Conservation (phyloP, 2,113 vertebrate species). For the Rhegmatorhina hoffmannsi region DNA sequence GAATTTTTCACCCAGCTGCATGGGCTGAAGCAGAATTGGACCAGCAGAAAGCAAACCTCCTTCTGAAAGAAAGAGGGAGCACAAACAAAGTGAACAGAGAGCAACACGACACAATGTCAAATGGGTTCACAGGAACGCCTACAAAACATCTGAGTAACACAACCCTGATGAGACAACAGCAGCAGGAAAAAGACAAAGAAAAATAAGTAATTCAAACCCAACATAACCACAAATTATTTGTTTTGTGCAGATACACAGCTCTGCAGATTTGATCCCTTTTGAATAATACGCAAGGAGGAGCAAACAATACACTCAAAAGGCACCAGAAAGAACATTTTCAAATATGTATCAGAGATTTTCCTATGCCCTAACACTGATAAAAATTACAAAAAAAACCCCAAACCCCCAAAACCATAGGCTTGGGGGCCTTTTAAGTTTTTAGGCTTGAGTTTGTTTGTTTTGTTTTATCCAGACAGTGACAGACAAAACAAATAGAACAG, state of each 20-base stretch:
- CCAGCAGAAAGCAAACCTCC: background rate
- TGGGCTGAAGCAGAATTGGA: background rate
- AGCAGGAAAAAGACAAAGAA: slow-evolving; percentile 7
- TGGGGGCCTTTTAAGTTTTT: background rate
- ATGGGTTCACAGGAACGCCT: slow-evolving; percentile 15
- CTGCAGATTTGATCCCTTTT: background rate
- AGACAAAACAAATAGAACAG: background rate
- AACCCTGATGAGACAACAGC: background rate
- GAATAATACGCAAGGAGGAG: background rate
- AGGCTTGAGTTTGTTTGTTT: background rate
- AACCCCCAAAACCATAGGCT: background rate
- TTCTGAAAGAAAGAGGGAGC: background rate
- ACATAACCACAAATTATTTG: slow-evolving; percentile 36
- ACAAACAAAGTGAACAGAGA: background rate
- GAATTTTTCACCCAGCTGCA: background rate
- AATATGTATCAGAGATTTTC: background rate
- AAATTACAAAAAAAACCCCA: background rate
- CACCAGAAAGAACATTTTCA: background rate
- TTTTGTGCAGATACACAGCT: slow-evolving; percentile 1
- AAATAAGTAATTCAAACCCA: slow-evolving; percentile 15
- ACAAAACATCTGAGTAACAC: background rate
- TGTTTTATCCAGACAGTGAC: background rate
- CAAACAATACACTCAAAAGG: background rate
- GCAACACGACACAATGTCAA: background rate
- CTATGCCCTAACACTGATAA: background rate